Base-by-base conservation (phyloP, 2,113 vertebrate species). In the Microcebus jonahi region DNA sequence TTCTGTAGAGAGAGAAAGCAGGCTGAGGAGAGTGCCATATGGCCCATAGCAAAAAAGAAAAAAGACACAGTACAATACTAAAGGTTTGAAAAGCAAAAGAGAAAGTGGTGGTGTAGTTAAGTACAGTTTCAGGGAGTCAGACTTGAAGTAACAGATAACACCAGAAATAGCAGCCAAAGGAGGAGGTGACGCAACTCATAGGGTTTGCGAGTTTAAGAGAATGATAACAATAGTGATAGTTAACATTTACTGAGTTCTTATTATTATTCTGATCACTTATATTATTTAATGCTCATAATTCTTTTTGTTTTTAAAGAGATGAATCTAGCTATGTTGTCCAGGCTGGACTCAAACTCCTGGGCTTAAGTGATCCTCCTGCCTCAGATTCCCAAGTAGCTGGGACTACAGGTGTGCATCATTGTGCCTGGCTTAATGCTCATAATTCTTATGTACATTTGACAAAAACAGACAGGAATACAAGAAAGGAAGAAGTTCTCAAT, bases 1-100 rank as follows among this genome's bases (percentile, higher is more conserved):
- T 75, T 97, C 96, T 97, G 96, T 42, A 96, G 90, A 94, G 42
- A 95, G 71, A 97, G 95, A 94, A 95, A 96, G 92, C 73, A 97
- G 85, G 57, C 87, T 89, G 63, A 95, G 96, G 87, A 96, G 45
- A 83, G 36, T 53, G 63, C 25, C 63, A 86, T 61, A 87, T 2
- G 83, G 84, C 68, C 31, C 85, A 94, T 0, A 90, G 85, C 80
- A 76, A 92, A 65, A 92, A 63, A 75, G 61, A 79, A 71, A 85
- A 90, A 86, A 70, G 63, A 84, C 42, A 77, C 15, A 42, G 36
- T 29, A 89, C 6, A 79, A 48, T 34, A 83, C 8, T 67, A 42
- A 83, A 90, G 20, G 15, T 50, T 25, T 95, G 76, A 90, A 45
- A 88, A 90, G 53, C 50, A 88, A 57, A 80, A 71, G 57, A 90